These are phyloP conservation scores for Rhodeus uyekii DNA, from an alignment of 2,797 vertebrate genomes.

Conservation along the genomic window DNA sequence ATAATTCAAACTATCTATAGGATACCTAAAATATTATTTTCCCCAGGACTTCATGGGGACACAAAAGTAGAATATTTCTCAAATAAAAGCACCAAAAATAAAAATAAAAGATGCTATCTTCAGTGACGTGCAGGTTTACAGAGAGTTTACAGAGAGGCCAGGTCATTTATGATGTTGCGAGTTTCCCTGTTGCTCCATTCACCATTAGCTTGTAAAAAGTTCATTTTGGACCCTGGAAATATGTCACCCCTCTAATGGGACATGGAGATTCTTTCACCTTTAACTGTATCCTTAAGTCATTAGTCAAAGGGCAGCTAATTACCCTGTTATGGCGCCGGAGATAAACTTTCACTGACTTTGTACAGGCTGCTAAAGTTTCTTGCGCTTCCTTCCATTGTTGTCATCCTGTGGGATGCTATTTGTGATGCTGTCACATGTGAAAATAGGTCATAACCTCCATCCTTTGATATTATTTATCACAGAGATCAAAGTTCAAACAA, in stretches of 20 bases:
- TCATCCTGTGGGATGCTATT: conserved; percentile 9
- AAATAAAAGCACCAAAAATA: not conserved
- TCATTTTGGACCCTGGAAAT: not conserved
- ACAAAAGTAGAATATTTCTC: not conserved
- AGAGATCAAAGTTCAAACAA: conserved; percentile 51
- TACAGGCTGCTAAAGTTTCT: not conserved
- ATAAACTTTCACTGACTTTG: conserved; percentile 39
- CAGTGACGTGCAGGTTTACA: not conserved
- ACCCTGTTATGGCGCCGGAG: conserved; percentile 51
- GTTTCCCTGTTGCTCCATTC: not conserved
- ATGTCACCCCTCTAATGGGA: conserved; percentile 55
- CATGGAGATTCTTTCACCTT: conserved; percentile 47
- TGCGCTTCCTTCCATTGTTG: conserved; percentile 18
- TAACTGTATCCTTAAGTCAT: not conserved
- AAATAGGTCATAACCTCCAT: conserved; percentile 19
- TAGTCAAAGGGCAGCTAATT: conserved; percentile 7
- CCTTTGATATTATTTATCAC: conserved; percentile 20
- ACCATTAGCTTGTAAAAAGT: not conserved
- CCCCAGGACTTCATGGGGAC: not conserved
- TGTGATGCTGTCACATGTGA: conserved; percentile 3
- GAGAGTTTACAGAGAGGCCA: not conserved
- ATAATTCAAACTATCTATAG: not conserved
- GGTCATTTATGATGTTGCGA: not conserved
- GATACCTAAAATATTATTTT: not conserved
- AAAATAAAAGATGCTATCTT: not conserved